Conservation (phyloP, 2,113 vertebrate species). For the Acanthisitta chloris region DNA sequence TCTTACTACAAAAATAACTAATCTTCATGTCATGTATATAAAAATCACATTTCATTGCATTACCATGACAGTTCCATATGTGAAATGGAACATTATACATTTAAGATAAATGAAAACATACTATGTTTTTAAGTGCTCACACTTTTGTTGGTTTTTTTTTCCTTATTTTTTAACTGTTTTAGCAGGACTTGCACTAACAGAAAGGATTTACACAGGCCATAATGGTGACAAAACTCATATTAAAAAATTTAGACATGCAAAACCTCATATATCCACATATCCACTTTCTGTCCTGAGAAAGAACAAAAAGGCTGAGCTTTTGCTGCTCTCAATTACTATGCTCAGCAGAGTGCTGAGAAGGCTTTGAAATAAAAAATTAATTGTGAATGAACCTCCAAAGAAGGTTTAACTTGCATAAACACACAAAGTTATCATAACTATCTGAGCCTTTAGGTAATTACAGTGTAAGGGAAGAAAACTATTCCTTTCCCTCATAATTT, state of each 20-base stretch:
- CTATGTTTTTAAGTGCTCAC: background rate
- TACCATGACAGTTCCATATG: background rate
- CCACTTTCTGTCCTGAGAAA: background rate
- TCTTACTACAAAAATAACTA: background rate
- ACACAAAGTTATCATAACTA: background rate
- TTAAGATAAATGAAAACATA: background rate
- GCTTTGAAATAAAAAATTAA: constrained; percentile 29
- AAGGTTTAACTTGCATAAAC: background rate
- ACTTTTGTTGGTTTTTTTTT: accelerated
- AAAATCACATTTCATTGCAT: background rate
- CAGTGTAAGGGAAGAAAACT: background rate
- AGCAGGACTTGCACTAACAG: background rate
- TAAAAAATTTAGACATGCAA: background rate
- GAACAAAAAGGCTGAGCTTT: background rate
- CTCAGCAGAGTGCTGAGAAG: background rate
- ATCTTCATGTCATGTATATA: background rate
- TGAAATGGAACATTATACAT: background rate
- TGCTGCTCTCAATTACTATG: background rate
- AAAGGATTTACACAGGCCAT: background rate
- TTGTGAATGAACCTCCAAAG: constrained; percentile 5
- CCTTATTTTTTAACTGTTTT: background rate
- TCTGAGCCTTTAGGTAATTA: background rate
- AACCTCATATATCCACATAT: background rate
- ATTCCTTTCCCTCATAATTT: background rate
- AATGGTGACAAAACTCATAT: background rate